A percentile compares a stretch with the other conserved stretches of the same genome.
Evolutionary conservation across 2,797 vertebrate species (phyloP).

Genomic region (Paramormyrops hopkinsi): DNA sequence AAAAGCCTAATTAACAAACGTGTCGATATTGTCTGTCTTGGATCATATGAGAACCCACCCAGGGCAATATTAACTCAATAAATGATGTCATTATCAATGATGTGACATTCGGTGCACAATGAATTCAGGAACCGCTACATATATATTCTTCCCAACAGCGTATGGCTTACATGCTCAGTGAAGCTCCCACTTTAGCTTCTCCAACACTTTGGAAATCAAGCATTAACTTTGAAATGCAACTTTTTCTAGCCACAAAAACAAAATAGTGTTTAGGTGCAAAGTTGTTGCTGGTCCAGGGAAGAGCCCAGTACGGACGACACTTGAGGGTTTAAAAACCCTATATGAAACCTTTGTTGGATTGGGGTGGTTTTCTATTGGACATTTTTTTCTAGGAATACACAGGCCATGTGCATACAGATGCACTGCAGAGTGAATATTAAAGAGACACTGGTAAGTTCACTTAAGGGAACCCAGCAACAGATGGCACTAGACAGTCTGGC

Average conservation of each 20-base stretch:
- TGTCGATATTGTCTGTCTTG: background rate
- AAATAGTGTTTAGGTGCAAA: background rate
- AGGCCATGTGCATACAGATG: background rate
- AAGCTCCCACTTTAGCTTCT: background rate
- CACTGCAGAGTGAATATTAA: background rate
- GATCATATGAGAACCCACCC: background rate
- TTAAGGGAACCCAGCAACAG: background rate
- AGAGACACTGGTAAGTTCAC: background rate
- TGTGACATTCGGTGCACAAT: background rate
- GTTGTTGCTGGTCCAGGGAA: background rate
- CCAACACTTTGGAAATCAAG: background rate
- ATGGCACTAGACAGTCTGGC: conserved; percentile 52
- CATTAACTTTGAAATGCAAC: background rate
- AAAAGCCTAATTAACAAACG: background rate
- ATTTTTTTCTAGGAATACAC: background rate
- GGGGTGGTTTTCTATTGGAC: background rate
- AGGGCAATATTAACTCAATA: background rate
- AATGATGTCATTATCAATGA: background rate
- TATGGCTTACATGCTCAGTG: background rate
- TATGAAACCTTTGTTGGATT: background rate
- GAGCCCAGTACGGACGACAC: background rate
- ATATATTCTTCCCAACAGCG: background rate
- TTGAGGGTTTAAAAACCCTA: background rate
- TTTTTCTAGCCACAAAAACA: background rate
- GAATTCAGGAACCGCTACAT: background rate